Conservation (phyloP, 2,888 invertebrate species). For the Heliconius charithonia region DNA sequence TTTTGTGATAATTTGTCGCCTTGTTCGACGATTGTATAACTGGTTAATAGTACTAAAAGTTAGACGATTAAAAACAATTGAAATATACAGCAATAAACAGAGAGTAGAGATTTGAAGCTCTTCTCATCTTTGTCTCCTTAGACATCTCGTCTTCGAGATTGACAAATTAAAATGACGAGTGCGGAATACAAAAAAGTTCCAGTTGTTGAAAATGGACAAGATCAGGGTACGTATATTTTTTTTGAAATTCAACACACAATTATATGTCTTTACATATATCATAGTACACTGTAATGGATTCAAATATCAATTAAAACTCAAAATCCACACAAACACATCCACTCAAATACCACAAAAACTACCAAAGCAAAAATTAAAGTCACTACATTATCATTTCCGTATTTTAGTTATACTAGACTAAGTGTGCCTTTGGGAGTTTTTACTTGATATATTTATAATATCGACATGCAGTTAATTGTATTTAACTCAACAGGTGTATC, state of each 20-base stretch:
- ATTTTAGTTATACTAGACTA: too few relatives aligned
- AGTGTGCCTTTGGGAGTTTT: too few relatives aligned
- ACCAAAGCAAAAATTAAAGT: too few relatives aligned
- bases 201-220: slow-evolving; percentile 44
- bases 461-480: too few relatives aligned
- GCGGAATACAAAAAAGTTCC: slow-evolving; percentile 51
- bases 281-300: too few relatives aligned
- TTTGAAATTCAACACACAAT: background rate
- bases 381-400: too few relatives aligned
- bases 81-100: background rate
- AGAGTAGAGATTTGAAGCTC: background rate
- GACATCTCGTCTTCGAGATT: background rate
- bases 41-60: background rate
- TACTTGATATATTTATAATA: too few relatives aligned
- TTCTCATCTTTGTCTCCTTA: background rate
- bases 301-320: too few relatives aligned
- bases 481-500: too few relatives aligned
- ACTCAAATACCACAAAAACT: too few relatives aligned
- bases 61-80: background rate
- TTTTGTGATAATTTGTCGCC: background rate
- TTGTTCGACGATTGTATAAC: background rate
- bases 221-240: slow-evolving; percentile 35
- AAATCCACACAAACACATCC: too few relatives aligned
- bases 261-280: too few relatives aligned
- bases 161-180: slow-evolving; percentile 43